Conservation (phyloP, 2,113 vertebrate species). For the Cranoglanis bouderius region DNA sequence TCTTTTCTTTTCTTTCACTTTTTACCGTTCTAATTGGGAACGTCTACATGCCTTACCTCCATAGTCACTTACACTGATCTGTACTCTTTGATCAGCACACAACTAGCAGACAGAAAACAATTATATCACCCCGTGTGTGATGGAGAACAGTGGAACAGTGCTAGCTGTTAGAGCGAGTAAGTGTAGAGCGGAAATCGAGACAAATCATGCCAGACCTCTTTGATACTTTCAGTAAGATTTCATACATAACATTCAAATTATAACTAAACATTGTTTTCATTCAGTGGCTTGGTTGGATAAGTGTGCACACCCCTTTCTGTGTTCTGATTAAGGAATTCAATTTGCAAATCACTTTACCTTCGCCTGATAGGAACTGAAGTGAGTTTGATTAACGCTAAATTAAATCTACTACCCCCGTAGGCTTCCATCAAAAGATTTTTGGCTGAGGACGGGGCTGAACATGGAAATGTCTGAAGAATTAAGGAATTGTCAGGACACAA, state of each 20-base stretch:
- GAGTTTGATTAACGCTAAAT: background rate
- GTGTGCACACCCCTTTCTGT: background rate
- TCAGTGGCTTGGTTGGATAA: background rate
- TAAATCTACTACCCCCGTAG: background rate
- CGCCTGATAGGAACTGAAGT: background rate
- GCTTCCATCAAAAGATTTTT: background rate
- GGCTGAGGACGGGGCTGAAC: background rate
- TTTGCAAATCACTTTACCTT: background rate
- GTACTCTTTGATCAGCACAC: slow-evolving; percentile 9
- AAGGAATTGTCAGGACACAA: background rate
- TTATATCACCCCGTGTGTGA: background rate
- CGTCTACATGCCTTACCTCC: background rate
- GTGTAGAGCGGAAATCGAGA: background rate
- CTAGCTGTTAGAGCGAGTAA: background rate
- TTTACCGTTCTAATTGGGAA: slow-evolving; percentile 13
- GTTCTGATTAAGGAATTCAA: background rate
- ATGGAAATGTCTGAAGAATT: background rate
- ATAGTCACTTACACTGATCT: slow-evolving; percentile 8
- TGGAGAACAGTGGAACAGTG: background rate
- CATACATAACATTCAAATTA: background rate
- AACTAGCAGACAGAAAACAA: background rate
- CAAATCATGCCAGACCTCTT: background rate
- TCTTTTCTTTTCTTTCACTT: no score
- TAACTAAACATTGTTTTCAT: background rate
- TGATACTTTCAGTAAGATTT: background rate